These are phyloP conservation scores for Apodemia hepburni DNA, from an alignment of 2,888 invertebrate species.

Conservation along the genomic window DNA sequence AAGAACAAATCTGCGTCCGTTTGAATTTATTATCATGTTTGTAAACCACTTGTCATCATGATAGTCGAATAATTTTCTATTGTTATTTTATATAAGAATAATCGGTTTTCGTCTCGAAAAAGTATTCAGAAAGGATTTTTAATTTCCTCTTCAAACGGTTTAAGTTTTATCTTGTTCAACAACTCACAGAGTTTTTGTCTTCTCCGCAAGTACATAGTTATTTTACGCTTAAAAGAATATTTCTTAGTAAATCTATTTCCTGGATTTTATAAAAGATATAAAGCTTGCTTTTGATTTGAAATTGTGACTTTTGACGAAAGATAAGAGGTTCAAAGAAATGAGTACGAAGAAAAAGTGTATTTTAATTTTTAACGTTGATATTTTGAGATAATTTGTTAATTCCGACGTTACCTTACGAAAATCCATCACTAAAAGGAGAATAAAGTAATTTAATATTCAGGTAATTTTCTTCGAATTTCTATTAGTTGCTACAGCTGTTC, in stretches of 20 bases:
- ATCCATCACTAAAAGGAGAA: too few species aligned
- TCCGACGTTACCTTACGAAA: too few species aligned
- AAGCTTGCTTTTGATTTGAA: constrained; percentile 10
- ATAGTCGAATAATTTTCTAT: background rate
- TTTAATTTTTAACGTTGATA: background rate
- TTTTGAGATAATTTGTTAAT: background rate
- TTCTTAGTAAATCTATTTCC: constrained; percentile 12
- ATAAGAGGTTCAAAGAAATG: background rate
- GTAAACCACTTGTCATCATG: background rate
- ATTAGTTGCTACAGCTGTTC: too few species aligned
- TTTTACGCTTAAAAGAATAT: constrained; percentile 7
- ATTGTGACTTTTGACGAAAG: constrained; percentile 7
- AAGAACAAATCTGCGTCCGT: too few species aligned
- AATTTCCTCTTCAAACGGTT: constrained; percentile 7
- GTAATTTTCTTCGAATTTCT: too few species aligned
- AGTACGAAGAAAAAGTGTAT: background rate
- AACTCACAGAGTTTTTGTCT: background rate
- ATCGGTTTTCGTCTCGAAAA: constrained; percentile 10
- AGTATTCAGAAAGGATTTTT: constrained; percentile 13
- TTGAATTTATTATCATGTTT: background rate
- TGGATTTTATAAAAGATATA: constrained; percentile 10
- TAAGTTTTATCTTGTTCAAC: constrained; percentile 11
- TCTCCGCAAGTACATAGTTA: constrained; percentile 7
- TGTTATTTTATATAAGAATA: constrained; percentile 1
- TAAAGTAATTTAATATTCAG: too few species aligned